Conservation (phyloP, 2,888 invertebrate genomes). For the Ophonus ardosiacus region DNA sequence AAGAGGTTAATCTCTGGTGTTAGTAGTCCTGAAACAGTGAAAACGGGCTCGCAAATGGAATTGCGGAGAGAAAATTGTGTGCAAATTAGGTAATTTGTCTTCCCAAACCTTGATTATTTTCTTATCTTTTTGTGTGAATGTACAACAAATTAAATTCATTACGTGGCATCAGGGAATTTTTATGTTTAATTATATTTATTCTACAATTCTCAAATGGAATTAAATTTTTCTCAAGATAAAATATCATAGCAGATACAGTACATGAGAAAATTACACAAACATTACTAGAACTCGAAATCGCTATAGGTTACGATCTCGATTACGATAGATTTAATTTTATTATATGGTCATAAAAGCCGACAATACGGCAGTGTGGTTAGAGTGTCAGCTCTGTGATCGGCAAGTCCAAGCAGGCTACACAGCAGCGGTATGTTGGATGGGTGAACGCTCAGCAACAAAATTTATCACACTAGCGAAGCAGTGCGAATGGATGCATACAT, state of each 20-base stretch:
- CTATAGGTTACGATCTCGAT: too few species aligned
- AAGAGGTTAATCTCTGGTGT: constrained; percentile 7
- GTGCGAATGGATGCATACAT: too few species aligned
- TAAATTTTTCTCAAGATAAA: neutral
- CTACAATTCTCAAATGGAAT: neutral
- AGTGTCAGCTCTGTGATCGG: too few species aligned
- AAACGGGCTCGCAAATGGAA: constrained; percentile 21
- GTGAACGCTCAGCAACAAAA: too few species aligned
- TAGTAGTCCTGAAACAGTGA: neutral
- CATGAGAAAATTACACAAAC: neutral
- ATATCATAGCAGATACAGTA: neutral
- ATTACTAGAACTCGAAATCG: too few species aligned
- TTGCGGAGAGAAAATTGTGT: constrained; percentile 41
- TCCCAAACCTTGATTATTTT: constrained; percentile 40
- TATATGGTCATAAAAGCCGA: too few species aligned
- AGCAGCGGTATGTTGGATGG: too few species aligned
- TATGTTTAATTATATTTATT: neutral
- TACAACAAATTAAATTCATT: constrained; percentile 43
- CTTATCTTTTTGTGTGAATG: constrained; percentile 21
- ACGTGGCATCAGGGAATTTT: neutral
- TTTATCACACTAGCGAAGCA: too few species aligned
- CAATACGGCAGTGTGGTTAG: too few species aligned
- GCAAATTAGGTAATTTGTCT: constrained; percentile 47
- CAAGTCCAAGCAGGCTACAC: too few species aligned
- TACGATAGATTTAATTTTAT: too few species aligned